Conservation (phyloP, 1,140 invertebrate genomes). For the Ooceraea biroi region DNA sequence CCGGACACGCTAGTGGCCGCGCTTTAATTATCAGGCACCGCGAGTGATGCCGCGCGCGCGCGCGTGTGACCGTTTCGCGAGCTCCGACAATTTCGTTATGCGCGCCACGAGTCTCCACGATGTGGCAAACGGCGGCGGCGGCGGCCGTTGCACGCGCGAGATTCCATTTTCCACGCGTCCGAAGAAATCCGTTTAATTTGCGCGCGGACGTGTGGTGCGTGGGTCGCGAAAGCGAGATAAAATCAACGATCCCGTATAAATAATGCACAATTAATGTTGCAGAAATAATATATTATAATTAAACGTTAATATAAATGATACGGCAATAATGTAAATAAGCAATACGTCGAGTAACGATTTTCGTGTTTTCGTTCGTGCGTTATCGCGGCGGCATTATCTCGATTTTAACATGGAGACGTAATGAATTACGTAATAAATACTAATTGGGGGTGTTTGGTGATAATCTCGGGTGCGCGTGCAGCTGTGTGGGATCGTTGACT, state of each 20-base stretch:
- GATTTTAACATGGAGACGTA: not conserved
- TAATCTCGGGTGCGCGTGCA: not conserved
- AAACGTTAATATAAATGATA: not conserved
- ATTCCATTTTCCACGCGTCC: not conserved
- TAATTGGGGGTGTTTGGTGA: not conserved
- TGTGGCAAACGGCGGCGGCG: not conserved
- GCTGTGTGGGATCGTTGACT: not conserved
- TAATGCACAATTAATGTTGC: not conserved
- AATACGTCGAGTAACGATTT: not conserved
- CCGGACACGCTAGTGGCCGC: slow-evolving; percentile 13
- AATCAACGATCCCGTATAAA: not conserved
- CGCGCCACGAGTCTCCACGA: not conserved
- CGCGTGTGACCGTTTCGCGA: slow-evolving; percentile 39
- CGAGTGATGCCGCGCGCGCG: slow-evolving; percentile 22
- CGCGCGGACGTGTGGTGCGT: not conserved
- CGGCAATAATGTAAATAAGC: not conserved
- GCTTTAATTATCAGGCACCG: slow-evolving; percentile 60
- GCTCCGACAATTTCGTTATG: slow-evolving; percentile 37
- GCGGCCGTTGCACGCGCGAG: not conserved
- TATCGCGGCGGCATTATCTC: not conserved
- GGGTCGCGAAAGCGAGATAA: too few species aligned
- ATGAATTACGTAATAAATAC: not conserved
- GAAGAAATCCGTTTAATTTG: not conserved
- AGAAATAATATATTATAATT: not conserved
- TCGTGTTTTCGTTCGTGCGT: not conserved